These are phyloP conservation scores for Dasysyrphus albostriatus DNA, from an alignment of 2,888 invertebrate genomes.

Conservation along the genomic window DNA sequence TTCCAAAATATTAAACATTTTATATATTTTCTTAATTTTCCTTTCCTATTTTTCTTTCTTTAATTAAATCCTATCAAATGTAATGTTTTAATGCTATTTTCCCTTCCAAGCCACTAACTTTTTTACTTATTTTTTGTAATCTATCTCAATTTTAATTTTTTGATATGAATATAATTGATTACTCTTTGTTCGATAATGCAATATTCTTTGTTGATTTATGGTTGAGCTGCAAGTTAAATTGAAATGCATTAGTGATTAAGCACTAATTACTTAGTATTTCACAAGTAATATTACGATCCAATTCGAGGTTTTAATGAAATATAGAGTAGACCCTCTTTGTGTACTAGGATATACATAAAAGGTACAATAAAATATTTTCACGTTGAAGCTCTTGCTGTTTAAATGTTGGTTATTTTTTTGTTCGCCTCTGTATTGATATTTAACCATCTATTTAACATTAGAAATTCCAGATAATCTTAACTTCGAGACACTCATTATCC, in stretches of 20 bases:
- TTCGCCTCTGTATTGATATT: too few relatives aligned
- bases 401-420: too few relatives aligned
- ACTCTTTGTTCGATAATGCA: conserved; percentile 1
- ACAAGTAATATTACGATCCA: too few relatives aligned
- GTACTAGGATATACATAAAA: too few relatives aligned
- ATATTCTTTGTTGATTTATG: neutral
- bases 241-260: neutral
- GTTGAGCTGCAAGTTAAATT: neutral
- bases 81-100: conserved; percentile 36
- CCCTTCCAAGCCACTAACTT: conserved; percentile 56
- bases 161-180: neutral
- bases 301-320: too few relatives aligned
- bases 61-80: conserved; percentile 25
- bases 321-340: too few relatives aligned
- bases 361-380: too few relatives aligned
- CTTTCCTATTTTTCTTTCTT: conserved; percentile 25
- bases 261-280: too few relatives aligned
- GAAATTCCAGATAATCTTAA: too few relatives aligned
- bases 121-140: neutral
- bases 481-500: too few relatives aligned
- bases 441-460: too few relatives aligned
- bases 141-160: conserved; percentile 5
- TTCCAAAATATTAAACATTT: conserved; percentile 64
- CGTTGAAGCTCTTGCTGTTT: too few relatives aligned
- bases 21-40: conserved; percentile 38